Base-by-base conservation (phyloP, 1,140 invertebrate genomes). In the Apis dorsata region DNA sequence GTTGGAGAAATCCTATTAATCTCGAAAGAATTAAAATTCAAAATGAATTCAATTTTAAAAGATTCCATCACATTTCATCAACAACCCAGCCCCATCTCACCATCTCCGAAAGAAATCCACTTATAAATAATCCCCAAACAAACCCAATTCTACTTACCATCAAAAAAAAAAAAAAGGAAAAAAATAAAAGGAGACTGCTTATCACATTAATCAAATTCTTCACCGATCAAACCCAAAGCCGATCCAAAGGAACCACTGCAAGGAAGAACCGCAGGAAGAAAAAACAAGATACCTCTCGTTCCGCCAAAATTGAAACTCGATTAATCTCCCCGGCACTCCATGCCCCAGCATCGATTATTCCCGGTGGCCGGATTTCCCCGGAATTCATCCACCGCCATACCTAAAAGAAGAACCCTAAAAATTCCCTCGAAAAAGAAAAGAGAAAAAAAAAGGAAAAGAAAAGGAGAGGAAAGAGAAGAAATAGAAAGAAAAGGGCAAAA, bases 261-360 rank as follows among this genome's bases (percentile, higher is more conserved):
- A 70, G 21, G 15, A 51, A 13, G 13, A 51, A 53, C 34, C 34
- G 34, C 5, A 10, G 9, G 12, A 10, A 57, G 34, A 17, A 55
- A 65, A 65, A 73, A 59, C 53, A 28, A 28, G 57, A 34, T 59
- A 10, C 12, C 28, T n/a, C 55, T n/a, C 55, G 78, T 63, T 44
- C 59, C 68, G 49, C 11, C 70, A 49, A 73, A 80, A 73, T 80
- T 80, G 78, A 80, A 80, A 65, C 57, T 28, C 78, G 78, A 63
- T 63, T 80, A 71, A 55, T 80, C 78, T 49, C 21, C 19, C 24
- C 63, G 17, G 63, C 63, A 34, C 63, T 17, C 63, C 24, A 65
- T 65, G 28, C 28, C 63, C 34, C 63, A 34, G 63, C 63, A 65
- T 65, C 63, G 63, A 65, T 65, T 79, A 79, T 63, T 70, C 78